Evolutionary conservation across 2,888 invertebrate genomes (phyloP).

Genomic region (Sesia bembeciformis): DNA sequence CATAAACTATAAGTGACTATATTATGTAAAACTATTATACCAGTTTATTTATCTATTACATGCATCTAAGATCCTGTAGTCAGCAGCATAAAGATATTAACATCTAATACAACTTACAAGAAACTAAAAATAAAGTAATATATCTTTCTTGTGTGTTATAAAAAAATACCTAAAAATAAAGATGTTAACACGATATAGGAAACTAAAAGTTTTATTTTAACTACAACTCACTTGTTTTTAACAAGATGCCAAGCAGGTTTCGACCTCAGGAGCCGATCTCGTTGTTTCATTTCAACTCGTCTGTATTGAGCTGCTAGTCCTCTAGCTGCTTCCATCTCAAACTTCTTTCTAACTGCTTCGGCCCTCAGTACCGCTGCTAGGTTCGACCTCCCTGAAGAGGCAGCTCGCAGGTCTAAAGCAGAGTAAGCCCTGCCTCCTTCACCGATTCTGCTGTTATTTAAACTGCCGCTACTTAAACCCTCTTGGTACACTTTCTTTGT

Average conservation of each 20-base stretch:
- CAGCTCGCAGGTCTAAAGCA: constrained; percentile 51
- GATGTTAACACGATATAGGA: not conserved
- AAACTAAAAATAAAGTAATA: not conserved
- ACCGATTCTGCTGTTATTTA: constrained; percentile 23
- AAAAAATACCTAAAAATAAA: not conserved
- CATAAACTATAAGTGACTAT: too few species aligned
- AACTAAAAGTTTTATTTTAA: not conserved
- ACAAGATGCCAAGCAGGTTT: constrained; percentile 83
- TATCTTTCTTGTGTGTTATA: not conserved
- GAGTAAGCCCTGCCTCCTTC: constrained; percentile 48
- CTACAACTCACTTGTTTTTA: constrained; percentile 60
- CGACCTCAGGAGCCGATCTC: constrained; percentile 74
- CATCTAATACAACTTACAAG: too few species aligned
- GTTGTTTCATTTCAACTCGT: constrained; percentile 71
- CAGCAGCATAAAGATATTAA: too few species aligned
- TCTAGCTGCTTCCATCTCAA: constrained; percentile 77
- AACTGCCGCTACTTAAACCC: constrained; percentile 41
- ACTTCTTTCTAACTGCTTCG: constrained; percentile 74
- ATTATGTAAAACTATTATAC: too few species aligned
- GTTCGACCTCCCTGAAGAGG: constrained; percentile 71
- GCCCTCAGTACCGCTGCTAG: constrained; percentile 79
- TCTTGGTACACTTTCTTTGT: constrained; percentile 51
- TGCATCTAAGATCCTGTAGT: too few species aligned
- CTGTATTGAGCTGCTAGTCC: constrained; percentile 75
- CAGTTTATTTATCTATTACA: too few species aligned